These are phyloP conservation scores for Barbus barbus DNA, from an alignment of 2,113 vertebrate genomes.

Conservation along the genomic window DNA sequence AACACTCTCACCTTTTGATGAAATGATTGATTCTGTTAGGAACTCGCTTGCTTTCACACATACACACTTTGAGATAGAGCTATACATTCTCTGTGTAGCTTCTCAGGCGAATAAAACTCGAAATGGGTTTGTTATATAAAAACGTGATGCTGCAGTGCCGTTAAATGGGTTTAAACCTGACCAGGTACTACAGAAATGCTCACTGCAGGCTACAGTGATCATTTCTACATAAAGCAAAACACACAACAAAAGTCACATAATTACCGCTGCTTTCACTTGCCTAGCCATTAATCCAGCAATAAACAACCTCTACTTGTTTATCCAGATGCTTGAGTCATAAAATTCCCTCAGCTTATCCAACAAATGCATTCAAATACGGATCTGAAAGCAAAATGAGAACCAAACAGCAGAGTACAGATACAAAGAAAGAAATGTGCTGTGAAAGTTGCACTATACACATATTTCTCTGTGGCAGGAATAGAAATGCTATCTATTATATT, in stretches of 20 bases:
- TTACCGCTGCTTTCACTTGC: constrained; percentile 3
- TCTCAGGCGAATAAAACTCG: constrained; percentile 11
- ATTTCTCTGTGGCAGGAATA: neutral
- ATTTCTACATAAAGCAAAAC: constrained; percentile 3
- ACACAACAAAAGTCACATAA: constrained; percentile 11
- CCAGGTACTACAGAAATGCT: constrained; percentile 23
- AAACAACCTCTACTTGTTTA: constrained; percentile 12
- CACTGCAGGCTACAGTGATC: neutral
- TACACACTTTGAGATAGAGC: constrained; percentile 6
- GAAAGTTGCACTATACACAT: constrained; percentile 1
- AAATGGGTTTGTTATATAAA: constrained; percentile 28
- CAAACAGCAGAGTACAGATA: neutral
- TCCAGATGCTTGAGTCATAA: constrained; percentile 18
- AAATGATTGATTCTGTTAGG: constrained; percentile 8
- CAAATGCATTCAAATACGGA: constrained; percentile 4
- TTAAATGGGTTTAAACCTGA: neutral
- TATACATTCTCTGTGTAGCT: neutral
- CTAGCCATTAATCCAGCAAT: constrained; percentile 26
- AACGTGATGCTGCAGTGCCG: neutral
- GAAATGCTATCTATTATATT: constrained; percentile 8
- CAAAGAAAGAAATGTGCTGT: neutral
- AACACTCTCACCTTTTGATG: constrained; percentile 23
- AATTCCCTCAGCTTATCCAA: neutral
- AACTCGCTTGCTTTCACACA: neutral
- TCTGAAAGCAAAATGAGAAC: constrained; percentile 1